These are phyloP conservation scores for Nasonia giraulti DNA, from an alignment of 1,140 invertebrate genomes.

Conservation along the genomic window DNA sequence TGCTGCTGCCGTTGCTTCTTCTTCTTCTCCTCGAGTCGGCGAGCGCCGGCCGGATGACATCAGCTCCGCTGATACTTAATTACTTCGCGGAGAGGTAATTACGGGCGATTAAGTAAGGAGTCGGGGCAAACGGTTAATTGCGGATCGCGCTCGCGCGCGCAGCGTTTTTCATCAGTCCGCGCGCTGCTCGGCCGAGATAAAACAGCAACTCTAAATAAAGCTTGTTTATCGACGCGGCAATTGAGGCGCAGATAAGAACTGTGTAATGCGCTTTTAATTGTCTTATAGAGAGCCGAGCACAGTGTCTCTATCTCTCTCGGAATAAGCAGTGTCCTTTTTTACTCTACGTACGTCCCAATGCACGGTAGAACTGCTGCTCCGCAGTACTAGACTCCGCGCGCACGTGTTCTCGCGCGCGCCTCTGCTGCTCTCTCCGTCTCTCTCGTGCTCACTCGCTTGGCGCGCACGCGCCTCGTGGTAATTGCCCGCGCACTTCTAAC, in stretches of 20 bases:
- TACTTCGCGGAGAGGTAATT: conserved; percentile 63
- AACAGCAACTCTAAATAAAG: neutral
- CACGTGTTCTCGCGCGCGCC: conserved; percentile 41
- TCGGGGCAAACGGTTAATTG: conserved; percentile 67
- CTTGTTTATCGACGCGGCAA: conserved; percentile 2
- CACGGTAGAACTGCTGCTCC: neutral
- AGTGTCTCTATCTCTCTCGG: neutral
- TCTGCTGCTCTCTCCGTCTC: neutral
- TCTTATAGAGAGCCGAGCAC: conserved; percentile 61
- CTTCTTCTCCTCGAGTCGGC: neutral
- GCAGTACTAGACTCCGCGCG: neutral
- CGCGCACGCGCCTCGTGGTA: conserved; percentile 29
- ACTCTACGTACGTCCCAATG: neutral
- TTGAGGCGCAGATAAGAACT: neutral
- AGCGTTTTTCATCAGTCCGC: conserved; percentile 3
- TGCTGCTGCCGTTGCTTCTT: neutral
- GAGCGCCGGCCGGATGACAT: conserved; percentile 58
- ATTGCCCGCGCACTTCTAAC: conserved; percentile 39
- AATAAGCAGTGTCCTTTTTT: neutral
- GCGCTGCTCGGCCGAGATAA: neutral
- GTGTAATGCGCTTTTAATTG: conserved; percentile 68
- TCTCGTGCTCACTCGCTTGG: conserved; percentile 22
- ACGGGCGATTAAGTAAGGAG: conserved; percentile 62
- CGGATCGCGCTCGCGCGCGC: conserved; percentile 40
- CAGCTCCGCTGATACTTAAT: conserved; percentile 64